phyloP scores from a whole-genome alignment of 2,888 invertebrate species.

The Artemia sp. region DNA sequence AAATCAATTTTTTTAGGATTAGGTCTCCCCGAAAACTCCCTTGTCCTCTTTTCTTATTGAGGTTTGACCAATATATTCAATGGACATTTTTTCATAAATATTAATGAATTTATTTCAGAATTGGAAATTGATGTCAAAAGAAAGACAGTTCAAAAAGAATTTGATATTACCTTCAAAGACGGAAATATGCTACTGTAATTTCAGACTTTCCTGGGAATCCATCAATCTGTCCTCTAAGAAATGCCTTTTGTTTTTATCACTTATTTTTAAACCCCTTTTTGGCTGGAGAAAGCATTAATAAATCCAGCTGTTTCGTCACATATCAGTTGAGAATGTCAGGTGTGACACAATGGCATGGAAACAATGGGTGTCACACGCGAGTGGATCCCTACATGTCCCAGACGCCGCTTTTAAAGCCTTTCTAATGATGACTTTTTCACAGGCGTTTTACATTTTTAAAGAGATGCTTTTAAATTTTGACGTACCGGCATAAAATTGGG shows the following conservation, averaged over 20 bases:
- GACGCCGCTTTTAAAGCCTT: slow-evolving; percentile 2
- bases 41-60: too few species aligned
- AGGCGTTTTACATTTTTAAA: slow-evolving; percentile 14
- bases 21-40: too few species aligned
- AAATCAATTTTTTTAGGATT: too few species aligned
- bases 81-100: too few species aligned
- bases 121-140: too few species aligned
- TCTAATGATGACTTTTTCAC: slow-evolving; percentile 14
- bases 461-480: not conserved
- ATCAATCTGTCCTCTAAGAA: not conserved
- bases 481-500: too few species aligned
- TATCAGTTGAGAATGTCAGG: slow-evolving; percentile 14
- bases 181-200: too few species aligned
- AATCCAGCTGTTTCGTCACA: slow-evolving; percentile 13
- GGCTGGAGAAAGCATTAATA: not conserved
- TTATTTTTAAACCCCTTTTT: slow-evolving; percentile 9
- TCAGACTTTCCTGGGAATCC: too few species aligned
- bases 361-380: slow-evolving; percentile 13
- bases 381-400: not conserved
- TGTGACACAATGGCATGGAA: not conserved
- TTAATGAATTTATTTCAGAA: too few species aligned
- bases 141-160: too few species aligned
- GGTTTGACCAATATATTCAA: too few species aligned
- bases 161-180: too few species aligned
- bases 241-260: slow-evolving; percentile 10